Conservation (phyloP, 1,140 invertebrate species). For the Drosophila arizonae region DNA sequence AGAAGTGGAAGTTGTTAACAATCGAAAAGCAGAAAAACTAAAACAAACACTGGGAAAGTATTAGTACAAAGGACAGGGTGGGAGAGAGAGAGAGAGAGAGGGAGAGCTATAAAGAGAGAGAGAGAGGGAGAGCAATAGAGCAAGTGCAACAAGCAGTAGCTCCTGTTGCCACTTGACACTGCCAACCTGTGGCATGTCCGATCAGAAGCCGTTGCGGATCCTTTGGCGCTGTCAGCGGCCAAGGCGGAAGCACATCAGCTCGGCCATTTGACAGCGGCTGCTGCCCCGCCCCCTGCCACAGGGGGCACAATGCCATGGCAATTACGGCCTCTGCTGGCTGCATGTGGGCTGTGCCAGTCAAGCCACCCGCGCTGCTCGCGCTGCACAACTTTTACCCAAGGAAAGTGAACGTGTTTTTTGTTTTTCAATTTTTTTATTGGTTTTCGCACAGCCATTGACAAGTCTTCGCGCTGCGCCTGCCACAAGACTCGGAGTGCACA, state of each 20-base stretch:
- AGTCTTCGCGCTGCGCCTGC: background rate
- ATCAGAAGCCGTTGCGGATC: conserved; percentile 21
- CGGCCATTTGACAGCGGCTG: background rate
- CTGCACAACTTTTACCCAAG: conserved; percentile 62
- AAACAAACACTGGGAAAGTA: conserved; percentile 9
- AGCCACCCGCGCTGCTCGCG: conserved; percentile 35
- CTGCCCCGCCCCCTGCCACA: background rate
- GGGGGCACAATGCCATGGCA: conserved; percentile 6
- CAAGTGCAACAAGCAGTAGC: conserved; percentile 9
- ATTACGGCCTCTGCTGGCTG: conserved; percentile 34
- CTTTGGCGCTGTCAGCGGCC: background rate
- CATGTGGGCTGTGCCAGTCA: conserved; percentile 12
- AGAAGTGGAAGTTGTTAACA: conserved; percentile 64
- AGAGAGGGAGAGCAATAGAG: background rate
- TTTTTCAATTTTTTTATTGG: conserved; percentile 42
- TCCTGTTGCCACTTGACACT: conserved; percentile 3
- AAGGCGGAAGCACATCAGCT: background rate
- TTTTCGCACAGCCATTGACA: conserved; percentile 23
- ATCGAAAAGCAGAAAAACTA: background rate
- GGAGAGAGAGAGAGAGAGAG: background rate
- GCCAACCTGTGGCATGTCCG: background rate
- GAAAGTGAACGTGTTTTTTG: conserved; percentile 72
- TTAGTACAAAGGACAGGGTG: background rate
- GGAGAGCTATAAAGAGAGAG: no score
- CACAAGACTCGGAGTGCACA: background rate